Evolutionary conservation across 2,888 invertebrate genomes (phyloP).

Genomic region (Galerucella calmariensis): DNA sequence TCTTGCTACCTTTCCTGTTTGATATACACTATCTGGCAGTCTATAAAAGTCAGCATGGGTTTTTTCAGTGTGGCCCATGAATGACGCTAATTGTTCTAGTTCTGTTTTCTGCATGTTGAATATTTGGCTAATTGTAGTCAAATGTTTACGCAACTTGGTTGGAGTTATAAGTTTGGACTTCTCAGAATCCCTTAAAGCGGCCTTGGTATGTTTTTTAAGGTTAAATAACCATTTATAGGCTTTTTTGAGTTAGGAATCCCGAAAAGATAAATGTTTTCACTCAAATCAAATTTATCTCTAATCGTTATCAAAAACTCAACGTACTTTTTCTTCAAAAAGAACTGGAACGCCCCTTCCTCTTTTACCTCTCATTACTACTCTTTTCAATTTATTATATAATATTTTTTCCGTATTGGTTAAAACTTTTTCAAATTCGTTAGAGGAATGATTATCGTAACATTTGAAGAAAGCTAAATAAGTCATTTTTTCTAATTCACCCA

Average conservation of each 20-base stretch:
- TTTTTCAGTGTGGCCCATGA: too few species aligned
- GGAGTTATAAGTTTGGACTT: too few species aligned
- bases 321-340: conserved; percentile 16
- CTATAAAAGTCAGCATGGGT: too few species aligned
- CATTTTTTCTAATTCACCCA: conserved; percentile 17
- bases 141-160: too few species aligned
- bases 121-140: too few species aligned
- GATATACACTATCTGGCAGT: too few species aligned
- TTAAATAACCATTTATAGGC: conserved; percentile 7
- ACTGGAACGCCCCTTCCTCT: conserved; percentile 1
- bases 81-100: too few species aligned
- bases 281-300: background rate
- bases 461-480: background rate
- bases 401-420: conserved; percentile 12
- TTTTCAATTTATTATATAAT: conserved; percentile 13
- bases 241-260: conserved; percentile 15
- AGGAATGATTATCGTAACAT: background rate
- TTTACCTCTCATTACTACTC: conserved; percentile 22
- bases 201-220: too few species aligned
- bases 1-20: too few species aligned
- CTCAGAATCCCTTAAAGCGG: too few species aligned
- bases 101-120: too few species aligned
- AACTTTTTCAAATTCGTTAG: conserved; percentile 8
- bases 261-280: conserved; percentile 10
- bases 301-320: conserved; percentile 6